phyloP scores from a whole-genome alignment of 2,888 invertebrate species.

The Tridacna crocea region DNA sequence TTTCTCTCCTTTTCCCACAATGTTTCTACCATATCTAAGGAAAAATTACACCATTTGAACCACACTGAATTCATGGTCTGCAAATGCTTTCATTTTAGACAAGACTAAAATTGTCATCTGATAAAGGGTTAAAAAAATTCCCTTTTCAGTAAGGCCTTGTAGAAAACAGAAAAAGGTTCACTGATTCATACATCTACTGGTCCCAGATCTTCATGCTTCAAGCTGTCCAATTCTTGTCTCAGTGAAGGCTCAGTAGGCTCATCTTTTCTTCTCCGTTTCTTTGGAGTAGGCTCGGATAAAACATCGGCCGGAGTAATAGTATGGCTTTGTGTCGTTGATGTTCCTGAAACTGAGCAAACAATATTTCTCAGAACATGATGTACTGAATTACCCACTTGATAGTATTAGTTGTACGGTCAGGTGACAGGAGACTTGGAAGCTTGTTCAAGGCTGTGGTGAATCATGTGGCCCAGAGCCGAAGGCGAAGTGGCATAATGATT shows the following conservation, averaged over 20 bases:
- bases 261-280: constrained; percentile 78
- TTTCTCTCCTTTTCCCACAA: too few relatives aligned
- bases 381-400: not conserved
- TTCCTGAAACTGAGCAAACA: not conserved
- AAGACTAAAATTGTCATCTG: not conserved
- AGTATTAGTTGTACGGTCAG: not conserved
- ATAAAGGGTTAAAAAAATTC: too few relatives aligned
- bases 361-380: not conserved
- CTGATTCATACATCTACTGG: constrained; percentile 54
- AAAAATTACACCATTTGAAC: too few relatives aligned
- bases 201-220: constrained; percentile 56
- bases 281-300: constrained; percentile 36
- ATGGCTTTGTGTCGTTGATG: not conserved
- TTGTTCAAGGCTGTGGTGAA: too few relatives aligned
- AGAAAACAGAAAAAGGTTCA: too few relatives aligned
- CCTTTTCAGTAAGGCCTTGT: too few relatives aligned
- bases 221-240: constrained; percentile 78
- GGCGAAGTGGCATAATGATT: too few relatives aligned
- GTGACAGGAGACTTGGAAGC: too few relatives aligned
- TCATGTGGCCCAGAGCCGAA: too few relatives aligned
- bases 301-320: constrained; percentile 23
- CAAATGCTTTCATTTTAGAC: not conserved
- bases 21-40: too few relatives aligned
- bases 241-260: constrained; percentile 77
- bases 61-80: not conserved